Base-by-base conservation (phyloP, 2,797 vertebrate species). In the Erpetoichthys calabaricus region DNA sequence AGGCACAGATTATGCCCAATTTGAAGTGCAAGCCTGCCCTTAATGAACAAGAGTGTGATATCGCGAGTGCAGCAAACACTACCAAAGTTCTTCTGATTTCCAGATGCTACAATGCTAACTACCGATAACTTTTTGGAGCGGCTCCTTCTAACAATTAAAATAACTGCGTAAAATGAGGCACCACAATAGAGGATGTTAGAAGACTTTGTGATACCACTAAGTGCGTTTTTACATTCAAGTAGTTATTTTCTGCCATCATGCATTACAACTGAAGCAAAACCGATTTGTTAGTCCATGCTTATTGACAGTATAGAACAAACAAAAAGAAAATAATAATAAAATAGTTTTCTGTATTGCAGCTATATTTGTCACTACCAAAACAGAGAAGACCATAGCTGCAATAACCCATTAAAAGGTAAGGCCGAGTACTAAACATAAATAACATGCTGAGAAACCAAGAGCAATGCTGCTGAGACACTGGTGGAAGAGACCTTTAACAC, bases 171-270 rank as follows among this genome's bases (percentile, higher is more conserved):
- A 25, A 25, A 25, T 25, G 25, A 54, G 5, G 41, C 42, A 8
- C 53, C 53, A 54, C 41, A 42, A 7, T 8, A 5, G 44, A 42
- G 53, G 53, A 42, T 42, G 53, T 8, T 6, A 4, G 41, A 41
- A 42, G 1, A 54, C 53, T 5, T n/a, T 9, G n/a, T 44, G 43
- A 53, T n/a, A 10, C 57, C 25, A 41, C 44, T 41, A 59, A 53
- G 51, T 52, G 53, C 41, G 46, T 42, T 44, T 59, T 47, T 57
- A 59, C 57, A 59, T 59, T 59, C 57, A 53, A 59, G 57, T 53
- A 59, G 57, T 50, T 45, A 42, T 43, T 45, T 46, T 10, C 41
- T 45, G 44, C 52, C 57, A 9, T 53, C 57, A 53, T 59, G 57
- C 57, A 54, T 54, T 53, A 42, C 43, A 58, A 8, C 45, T 51